phyloP scores from a whole-genome alignment of 2,113 vertebrate species.

The Thamnaconus septentrionalis region DNA sequence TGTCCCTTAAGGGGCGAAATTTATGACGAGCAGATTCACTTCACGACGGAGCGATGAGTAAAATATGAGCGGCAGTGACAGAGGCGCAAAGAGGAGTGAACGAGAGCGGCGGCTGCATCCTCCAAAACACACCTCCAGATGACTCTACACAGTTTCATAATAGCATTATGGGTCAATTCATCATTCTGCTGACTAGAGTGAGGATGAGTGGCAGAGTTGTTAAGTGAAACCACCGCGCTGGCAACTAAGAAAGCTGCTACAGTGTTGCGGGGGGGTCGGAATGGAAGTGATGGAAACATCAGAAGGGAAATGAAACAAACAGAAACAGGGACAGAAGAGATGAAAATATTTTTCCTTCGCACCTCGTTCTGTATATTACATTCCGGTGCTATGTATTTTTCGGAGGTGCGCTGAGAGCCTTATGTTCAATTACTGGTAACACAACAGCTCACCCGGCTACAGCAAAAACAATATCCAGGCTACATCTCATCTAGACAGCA shows the following conservation, averaged over 20 bases:
- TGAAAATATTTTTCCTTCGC: slow-evolving; percentile 59
- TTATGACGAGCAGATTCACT: too few relatives aligned
- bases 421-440: slow-evolving; percentile 80
- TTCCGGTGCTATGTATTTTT: slow-evolving; percentile 60
- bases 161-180: slow-evolving; percentile 11
- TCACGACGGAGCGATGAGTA: neutral
- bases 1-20: too few relatives aligned
- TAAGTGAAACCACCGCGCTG: slow-evolving; percentile 11
- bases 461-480: slow-evolving; percentile 69
- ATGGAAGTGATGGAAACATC: slow-evolving; percentile 15
- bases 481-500: slow-evolving; percentile 58
- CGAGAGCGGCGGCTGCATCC: neutral
- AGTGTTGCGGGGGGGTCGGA: neutral
- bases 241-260: slow-evolving; percentile 16
- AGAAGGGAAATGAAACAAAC: slow-evolving; percentile 41
- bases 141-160: slow-evolving; percentile 7
- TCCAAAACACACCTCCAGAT: slow-evolving; percentile 12
- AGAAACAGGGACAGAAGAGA: slow-evolving; percentile 25
- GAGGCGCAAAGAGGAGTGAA: neutral
- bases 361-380: slow-evolving; percentile 59
- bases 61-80: neutral
- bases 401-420: slow-evolving; percentile 56
- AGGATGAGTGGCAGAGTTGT: neutral
- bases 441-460: slow-evolving; percentile 47
- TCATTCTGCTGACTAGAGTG: slow-evolving; percentile 23